Percentiles rank a stretch among this genome's conserved stretches.
Conservation (phyloP, 2,888 invertebrate genomes). For the Pardosa pseudoannulata region DNA sequence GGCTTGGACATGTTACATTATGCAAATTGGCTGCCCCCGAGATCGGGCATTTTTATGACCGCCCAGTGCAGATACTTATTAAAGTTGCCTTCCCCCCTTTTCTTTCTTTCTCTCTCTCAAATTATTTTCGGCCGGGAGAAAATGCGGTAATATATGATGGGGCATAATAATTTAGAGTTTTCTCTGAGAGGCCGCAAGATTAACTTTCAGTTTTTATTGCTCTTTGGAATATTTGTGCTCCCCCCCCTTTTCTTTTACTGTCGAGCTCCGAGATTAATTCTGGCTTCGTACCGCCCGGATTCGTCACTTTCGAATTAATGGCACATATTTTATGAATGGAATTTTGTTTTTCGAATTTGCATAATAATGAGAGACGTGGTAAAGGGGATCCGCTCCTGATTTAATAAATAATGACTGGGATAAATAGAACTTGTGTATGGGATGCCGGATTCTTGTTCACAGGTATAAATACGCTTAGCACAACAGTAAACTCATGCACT, state of each 20-base stretch:
- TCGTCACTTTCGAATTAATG: neutral
- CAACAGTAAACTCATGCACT: too few relatives aligned
- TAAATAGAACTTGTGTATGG: too few relatives aligned
- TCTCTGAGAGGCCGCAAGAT: conserved; percentile 33
- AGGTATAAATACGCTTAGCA: too few relatives aligned
- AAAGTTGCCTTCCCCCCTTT: too few relatives aligned
- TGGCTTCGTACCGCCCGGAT: neutral
- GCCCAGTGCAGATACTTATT: conserved; percentile 56
- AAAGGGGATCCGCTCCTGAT: neutral
- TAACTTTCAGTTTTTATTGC: conserved; percentile 36
- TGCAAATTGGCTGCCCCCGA: conserved; percentile 64
- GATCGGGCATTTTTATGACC: conserved; percentile 57
- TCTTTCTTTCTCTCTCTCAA: conserved; percentile 14
- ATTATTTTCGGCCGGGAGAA: conserved; percentile 40
- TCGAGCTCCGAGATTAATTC: neutral
- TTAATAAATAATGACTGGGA: neutral
- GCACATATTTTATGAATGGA: conserved; percentile 4
- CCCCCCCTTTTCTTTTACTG: neutral
- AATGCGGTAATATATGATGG: conserved; percentile 57
- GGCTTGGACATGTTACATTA: conserved; percentile 69
- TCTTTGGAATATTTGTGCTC: neutral
- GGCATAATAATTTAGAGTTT: conserved; percentile 51
- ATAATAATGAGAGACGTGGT: neutral
- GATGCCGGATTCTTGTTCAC: too few relatives aligned
- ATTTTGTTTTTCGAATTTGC: neutral